Evolutionary conservation across 2,113 vertebrate species (phyloP), one percentile per base, ranked within the genome.

Genomic region (Gambusia affinis): DNA sequence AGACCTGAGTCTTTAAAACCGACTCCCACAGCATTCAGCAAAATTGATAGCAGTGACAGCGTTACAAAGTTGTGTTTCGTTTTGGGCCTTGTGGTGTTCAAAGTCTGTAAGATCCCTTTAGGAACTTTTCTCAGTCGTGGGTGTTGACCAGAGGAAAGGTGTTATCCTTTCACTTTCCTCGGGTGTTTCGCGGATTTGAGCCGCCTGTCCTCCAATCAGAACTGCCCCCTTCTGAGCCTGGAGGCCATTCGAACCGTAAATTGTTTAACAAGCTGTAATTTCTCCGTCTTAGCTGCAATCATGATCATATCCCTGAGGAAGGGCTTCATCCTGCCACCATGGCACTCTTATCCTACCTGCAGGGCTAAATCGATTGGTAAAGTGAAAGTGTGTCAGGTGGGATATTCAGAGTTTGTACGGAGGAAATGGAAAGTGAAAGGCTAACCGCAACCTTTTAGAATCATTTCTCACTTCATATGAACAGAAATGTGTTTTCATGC

Each of bases 361-460:
- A 42, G 88, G 90, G 86, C 72, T 51, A 81, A 91, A 91, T 93
- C 92, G 79, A 93, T 94, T 88, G 83, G 89, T 90, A 87, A 88
- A 84, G 78, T 86, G 75, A 86, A 84, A 87, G 78, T 75, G 54
- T 37, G 82, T 78, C 72, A 82, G 74, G 64, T 70, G 35, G 63
- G 70, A 65, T 44, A 31, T 31, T 64, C 65, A n/a, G 51, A 30
- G 71, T 71, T 67, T 33, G 35, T 51, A 51, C 37, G 66, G 42
- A 72, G 44, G 82, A 86, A 83, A 80, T 60, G 8, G 7, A 72
- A 64, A 86, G 73, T 68, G 65, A 70, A 73, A 86, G 77, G 78
- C 80, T 86, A 85, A 88, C 89, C 79, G 63, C 64, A 60, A 51
- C 17, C 67, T 75, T 80, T 62, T n/a, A 8, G 60, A 70, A 66